Evolutionary conservation across 2,113 vertebrate genomes (phyloP).

Genomic region (Montifringilla adamsi): DNA sequence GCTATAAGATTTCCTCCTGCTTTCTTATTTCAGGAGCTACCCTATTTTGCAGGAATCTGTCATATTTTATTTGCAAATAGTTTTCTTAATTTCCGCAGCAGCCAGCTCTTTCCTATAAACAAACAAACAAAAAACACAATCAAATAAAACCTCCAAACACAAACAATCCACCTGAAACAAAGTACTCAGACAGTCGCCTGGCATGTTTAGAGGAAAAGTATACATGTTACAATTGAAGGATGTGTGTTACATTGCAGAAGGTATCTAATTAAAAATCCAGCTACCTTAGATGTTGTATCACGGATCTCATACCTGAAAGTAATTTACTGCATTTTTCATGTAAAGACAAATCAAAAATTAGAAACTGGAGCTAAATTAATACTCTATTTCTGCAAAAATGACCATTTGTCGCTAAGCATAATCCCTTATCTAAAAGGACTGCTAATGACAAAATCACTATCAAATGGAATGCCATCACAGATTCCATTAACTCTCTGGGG

Average conservation of each 20-base stretch:
- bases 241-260: not conserved
- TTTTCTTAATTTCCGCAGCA: not conserved
- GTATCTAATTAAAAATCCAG: not conserved
- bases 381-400: not conserved
- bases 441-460: not conserved
- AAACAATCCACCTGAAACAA: not conserved
- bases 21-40: not conserved
- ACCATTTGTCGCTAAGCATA: not conserved
- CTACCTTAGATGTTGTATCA: not conserved
- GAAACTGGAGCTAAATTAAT: not conserved
- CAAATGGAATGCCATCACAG: not conserved
- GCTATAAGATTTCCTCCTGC: not conserved
- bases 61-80: not conserved
- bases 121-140: not conserved
- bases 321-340: not conserved
- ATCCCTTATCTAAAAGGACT: not conserved
- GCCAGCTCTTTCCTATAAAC: not conserved
- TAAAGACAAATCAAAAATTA: conserved; percentile 5
- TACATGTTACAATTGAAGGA: not conserved
- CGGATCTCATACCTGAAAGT: not conserved
- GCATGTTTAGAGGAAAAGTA: not conserved
- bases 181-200: not conserved
- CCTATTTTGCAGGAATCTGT: not conserved
- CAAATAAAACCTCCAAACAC: not conserved
- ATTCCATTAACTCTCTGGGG: not conserved